A percentile compares a stretch with the other conserved stretches of the same genome.
Evolutionary conservation across 2,888 invertebrate genomes (phyloP).

Genomic region (Polietes domitor): DNA sequence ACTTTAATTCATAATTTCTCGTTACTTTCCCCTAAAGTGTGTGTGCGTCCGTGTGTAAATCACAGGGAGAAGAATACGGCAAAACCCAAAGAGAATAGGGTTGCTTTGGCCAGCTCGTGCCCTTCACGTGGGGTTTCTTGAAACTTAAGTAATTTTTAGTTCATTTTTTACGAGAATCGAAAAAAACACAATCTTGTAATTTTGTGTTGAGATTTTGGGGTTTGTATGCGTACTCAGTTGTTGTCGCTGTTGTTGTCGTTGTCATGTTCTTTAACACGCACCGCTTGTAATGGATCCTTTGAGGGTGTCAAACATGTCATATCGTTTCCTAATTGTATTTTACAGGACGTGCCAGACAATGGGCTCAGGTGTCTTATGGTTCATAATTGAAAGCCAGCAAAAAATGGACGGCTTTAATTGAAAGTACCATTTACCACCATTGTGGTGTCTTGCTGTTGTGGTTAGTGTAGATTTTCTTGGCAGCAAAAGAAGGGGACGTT

Average conservation of each 20-base stretch:
- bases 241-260: neutral
- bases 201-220: conserved; percentile 29
- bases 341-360: conserved; percentile 21
- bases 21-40: conserved; percentile 9
- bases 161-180: neutral
- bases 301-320: conserved; percentile 37
- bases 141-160: conserved; percentile 12
- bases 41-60: too few species aligned
- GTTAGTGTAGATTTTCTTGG: neutral
- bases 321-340: conserved; percentile 2
- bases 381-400: conserved; percentile 21
- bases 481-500: neutral
- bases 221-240: neutral
- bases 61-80: neutral
- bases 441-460: conserved; percentile 11
- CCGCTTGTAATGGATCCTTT: conserved; percentile 21
- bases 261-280: conserved; percentile 2
- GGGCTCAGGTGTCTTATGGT: conserved; percentile 26
- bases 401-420: conserved; percentile 6
- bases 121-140: conserved; percentile 20
- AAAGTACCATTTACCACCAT: conserved; percentile 17
- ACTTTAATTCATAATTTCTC: conserved; percentile 32
- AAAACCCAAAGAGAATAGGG: neutral
- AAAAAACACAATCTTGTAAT: neutral
- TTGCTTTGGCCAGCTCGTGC: conserved; percentile 7